Conservation (phyloP, 2,797 vertebrate genomes). For the Sebastes alutus region DNA sequence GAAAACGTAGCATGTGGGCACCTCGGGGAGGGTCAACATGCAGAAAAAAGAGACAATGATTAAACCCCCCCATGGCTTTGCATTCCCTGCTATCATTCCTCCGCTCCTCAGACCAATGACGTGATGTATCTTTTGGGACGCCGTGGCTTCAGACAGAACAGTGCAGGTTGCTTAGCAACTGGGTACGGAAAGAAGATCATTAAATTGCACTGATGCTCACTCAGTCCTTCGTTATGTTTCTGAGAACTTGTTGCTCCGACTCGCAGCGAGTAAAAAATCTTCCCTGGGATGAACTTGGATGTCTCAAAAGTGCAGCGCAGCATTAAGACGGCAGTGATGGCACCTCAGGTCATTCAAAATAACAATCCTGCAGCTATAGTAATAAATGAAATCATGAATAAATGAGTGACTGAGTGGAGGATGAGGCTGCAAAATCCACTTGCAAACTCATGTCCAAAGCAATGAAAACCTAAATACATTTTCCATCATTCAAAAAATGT, state of each 20-base stretch:
- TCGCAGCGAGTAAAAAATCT: constrained; percentile 4
- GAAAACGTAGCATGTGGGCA: background rate
- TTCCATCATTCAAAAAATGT: too few relatives aligned
- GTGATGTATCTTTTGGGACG: constrained; percentile 71
- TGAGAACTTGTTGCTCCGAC: constrained; percentile 63
- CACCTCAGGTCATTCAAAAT: background rate
- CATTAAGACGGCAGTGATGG: background rate
- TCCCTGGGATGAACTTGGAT: background rate
- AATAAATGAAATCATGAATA: background rate
- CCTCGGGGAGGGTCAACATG: background rate
- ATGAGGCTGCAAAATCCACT: background rate
- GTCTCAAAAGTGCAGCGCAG: background rate
- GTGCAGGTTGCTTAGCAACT: constrained; percentile 85
- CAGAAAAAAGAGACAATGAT: background rate
- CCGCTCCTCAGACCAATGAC: constrained; percentile 55
- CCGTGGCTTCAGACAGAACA: constrained; percentile 66
- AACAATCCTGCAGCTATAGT: background rate
- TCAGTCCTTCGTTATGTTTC: constrained; percentile 58
- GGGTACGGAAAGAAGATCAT: constrained; percentile 78
- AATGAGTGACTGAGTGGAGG: background rate
- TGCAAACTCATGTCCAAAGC: background rate
- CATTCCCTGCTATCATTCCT: constrained; percentile 48
- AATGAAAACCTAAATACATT: background rate
- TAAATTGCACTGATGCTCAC: constrained; percentile 75
- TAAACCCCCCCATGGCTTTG: constrained; percentile 11